phyloP scores from a whole-genome alignment of 2,113 vertebrate species.

The Phylloscopus trochiloides region DNA sequence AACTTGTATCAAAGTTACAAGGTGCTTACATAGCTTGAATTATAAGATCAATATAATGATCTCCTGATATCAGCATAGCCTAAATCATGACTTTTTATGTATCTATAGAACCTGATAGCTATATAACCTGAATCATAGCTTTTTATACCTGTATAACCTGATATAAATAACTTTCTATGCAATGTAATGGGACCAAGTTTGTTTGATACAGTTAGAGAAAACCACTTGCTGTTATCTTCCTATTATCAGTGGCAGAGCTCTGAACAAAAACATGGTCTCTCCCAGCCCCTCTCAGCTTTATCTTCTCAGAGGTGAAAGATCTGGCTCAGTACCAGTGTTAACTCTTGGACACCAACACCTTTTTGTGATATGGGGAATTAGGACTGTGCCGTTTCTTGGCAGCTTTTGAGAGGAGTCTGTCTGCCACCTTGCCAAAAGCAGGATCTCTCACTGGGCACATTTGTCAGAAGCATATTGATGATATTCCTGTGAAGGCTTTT shows the following conservation, averaged over 20 bases:
- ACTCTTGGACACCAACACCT: not conserved
- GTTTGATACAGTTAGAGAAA: not conserved
- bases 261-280: not conserved
- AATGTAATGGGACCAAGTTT: not conserved
- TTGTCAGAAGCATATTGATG: not conserved
- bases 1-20: not conserved
- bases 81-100: not conserved
- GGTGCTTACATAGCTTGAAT: not conserved
- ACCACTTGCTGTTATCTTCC: not conserved
- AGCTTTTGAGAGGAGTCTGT: not conserved
- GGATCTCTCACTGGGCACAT: not conserved
- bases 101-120: not conserved
- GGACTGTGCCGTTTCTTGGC: not conserved
- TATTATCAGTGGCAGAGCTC: not conserved
- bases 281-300: not conserved
- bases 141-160: not conserved
- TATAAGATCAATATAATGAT: not conserved
- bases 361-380: not conserved
- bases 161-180: not conserved
- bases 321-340: not conserved
- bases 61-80: not conserved
- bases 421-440: not conserved
- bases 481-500: not conserved
- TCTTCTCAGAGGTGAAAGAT: not conserved
- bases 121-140: not conserved